Evolutionary conservation across 2,888 invertebrate genomes (phyloP).

Genomic region (Odontomyia ornata): DNA sequence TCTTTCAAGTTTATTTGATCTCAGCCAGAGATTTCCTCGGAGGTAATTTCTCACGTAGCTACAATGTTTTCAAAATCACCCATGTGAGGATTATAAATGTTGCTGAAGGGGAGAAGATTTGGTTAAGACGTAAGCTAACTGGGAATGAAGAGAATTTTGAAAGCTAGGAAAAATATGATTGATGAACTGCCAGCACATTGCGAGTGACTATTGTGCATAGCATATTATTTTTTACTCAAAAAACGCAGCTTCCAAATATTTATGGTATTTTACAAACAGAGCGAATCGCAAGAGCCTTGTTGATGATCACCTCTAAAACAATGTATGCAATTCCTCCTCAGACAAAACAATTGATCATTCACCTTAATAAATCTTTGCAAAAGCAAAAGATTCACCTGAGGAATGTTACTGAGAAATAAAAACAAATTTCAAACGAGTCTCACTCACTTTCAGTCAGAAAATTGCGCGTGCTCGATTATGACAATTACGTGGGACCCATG

Average conservation of each 20-base stretch:
- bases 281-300: too few species aligned
- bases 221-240: too few species aligned
- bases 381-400: background rate
- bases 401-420: slow-evolving; percentile 12
- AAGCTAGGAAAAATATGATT: background rate
- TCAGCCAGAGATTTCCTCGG: background rate
- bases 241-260: too few species aligned
- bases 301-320: too few species aligned
- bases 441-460: background rate
- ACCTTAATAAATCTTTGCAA: background rate
- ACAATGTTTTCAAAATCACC: slow-evolving; percentile 4
- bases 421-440: background rate
- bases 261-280: too few species aligned
- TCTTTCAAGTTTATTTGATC: slow-evolving; percentile 9
- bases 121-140: background rate
- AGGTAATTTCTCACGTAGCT: background rate
- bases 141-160: background rate
- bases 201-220: too few species aligned
- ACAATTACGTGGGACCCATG: slow-evolving; percentile 32
- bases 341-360: slow-evolving; percentile 10
- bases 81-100: background rate
- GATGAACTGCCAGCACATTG: too few species aligned
- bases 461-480: slow-evolving; percentile 37
- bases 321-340: too few species aligned
- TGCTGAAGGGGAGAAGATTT: background rate